A percentile compares a stretch with the other conserved stretches of the same genome.
Evolutionary conservation across 30 jellyfish, hydroid and myxozoan genomes (phyloP).

Genomic region (Cassiopea xamachana): DNA sequence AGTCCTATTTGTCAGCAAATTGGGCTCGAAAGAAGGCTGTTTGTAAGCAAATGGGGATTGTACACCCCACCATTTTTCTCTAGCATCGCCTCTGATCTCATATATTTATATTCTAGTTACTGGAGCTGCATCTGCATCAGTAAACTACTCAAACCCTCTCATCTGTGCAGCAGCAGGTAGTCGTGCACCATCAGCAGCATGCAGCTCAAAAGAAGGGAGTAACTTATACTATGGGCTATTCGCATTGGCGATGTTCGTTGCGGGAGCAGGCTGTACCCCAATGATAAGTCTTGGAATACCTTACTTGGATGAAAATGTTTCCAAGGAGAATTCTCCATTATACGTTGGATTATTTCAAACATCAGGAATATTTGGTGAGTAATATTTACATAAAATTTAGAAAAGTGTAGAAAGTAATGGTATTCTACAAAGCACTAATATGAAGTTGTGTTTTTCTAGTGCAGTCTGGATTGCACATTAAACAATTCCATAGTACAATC

Average conservation of each 20-base stretch:
- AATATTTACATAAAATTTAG: not conserved
- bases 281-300: conserved; percentile 83
- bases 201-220: conserved; percentile 26
- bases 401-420: no score
- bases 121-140: not conserved
- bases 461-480: no score
- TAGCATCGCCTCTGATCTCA: not conserved
- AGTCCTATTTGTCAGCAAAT: no score
- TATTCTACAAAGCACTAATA: no score
- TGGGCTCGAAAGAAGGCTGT: no score
- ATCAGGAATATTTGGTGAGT: conserved; percentile 66
- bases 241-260: conserved; percentile 62
- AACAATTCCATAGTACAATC: no score
- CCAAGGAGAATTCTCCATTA: conserved; percentile 64
- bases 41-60: no score
- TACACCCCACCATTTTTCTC: no score
- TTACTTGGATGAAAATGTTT: conserved; percentile 81
- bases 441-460: no score
- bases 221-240: conserved; percentile 37
- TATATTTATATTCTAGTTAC: not conserved
- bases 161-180: conserved; percentile 41
- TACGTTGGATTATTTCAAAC: conserved; percentile 75
- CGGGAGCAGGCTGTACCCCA: conserved; percentile 87
- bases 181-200: conserved; percentile 24
- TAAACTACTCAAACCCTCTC: conserved; percentile 51